Conservation (phyloP, 2,888 invertebrate genomes). For the Gisinianus flammeolus region DNA sequence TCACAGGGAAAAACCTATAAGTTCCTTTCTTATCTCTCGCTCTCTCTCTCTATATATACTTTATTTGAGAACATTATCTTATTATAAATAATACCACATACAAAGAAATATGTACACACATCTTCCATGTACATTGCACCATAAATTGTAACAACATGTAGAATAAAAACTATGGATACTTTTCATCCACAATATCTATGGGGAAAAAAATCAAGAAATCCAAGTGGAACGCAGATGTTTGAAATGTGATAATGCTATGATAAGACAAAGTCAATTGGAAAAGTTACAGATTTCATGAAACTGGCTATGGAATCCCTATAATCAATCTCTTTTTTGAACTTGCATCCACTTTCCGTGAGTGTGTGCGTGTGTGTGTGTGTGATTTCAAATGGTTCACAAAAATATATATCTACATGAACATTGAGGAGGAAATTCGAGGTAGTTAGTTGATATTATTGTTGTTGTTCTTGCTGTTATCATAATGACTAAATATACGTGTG, state of each 20-base stretch:
- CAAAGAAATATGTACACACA: background rate
- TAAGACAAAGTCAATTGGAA: conserved; percentile 30
- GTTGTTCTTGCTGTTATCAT: background rate
- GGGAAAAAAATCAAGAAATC: conserved; percentile 1
- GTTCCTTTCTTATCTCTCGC: background rate
- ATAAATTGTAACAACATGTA: too few relatives aligned
- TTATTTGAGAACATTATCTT: background rate
- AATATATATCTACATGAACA: conserved; percentile 3
- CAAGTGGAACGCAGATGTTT: conserved; percentile 29
- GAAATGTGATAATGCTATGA: conserved; percentile 34
- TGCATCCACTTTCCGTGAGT: conserved; percentile 19
- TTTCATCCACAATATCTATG: too few relatives aligned
- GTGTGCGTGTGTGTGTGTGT: too few relatives aligned
- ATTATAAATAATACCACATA: background rate
- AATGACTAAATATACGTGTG: background rate
- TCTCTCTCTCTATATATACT: background rate
- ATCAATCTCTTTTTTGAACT: conserved; percentile 24
- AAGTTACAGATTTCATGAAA: conserved; percentile 28
- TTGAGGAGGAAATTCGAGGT: background rate
- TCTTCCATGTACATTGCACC: background rate
- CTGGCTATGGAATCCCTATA: conserved; percentile 16
- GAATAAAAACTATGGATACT: too few relatives aligned
- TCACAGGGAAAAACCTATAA: background rate
- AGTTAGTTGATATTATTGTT: background rate
- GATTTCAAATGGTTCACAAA: conserved; percentile 11